phyloP scores from a whole-genome alignment of 2,113 vertebrate genomes.

The Oenanthe melanoleuca region DNA sequence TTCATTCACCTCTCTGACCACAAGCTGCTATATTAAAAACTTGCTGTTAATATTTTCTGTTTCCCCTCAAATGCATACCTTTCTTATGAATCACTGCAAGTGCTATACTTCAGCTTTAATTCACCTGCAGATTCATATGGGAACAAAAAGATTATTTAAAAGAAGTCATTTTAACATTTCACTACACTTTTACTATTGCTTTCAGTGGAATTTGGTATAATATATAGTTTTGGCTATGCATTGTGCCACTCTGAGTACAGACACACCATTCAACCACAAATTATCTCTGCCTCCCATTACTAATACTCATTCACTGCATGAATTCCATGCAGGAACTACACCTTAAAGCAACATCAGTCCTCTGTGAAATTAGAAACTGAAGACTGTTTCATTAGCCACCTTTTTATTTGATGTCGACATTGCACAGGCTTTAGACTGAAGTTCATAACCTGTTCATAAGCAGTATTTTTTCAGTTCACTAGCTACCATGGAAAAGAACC shows the following conservation, averaged over 20 bases:
- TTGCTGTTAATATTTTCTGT: not conserved
- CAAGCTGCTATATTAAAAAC: not conserved
- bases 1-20: not conserved
- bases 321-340: slow-evolving; percentile 30
- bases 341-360: slow-evolving; percentile 63
- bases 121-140: slow-evolving; percentile 24
- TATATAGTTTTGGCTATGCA: not conserved
- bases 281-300: slow-evolving; percentile 70
- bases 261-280: slow-evolving; percentile 55
- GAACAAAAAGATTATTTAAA: slow-evolving; percentile 53
- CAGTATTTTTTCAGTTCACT: slow-evolving; percentile 42
- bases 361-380: slow-evolving; percentile 73
- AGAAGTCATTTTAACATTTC: slow-evolving; percentile 43
- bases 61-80: not conserved
- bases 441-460: slow-evolving; percentile 36
- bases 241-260: slow-evolving; percentile 48
- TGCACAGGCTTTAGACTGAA: slow-evolving; percentile 35
- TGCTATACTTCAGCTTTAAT: not conserved
- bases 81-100: not conserved
- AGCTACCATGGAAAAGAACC: slow-evolving; percentile 37
- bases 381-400: slow-evolving; percentile 52
- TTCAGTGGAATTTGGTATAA: slow-evolving; percentile 56
- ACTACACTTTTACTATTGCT: not conserved
- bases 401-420: slow-evolving; percentile 27
- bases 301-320: slow-evolving; percentile 63